A percentile compares a stretch with the other conserved stretches of the same genome.
Evolutionary conservation across 53 echinoderm and acorn worm genomes (phyloP).

Genomic region (Apostichopus leukothele): DNA sequence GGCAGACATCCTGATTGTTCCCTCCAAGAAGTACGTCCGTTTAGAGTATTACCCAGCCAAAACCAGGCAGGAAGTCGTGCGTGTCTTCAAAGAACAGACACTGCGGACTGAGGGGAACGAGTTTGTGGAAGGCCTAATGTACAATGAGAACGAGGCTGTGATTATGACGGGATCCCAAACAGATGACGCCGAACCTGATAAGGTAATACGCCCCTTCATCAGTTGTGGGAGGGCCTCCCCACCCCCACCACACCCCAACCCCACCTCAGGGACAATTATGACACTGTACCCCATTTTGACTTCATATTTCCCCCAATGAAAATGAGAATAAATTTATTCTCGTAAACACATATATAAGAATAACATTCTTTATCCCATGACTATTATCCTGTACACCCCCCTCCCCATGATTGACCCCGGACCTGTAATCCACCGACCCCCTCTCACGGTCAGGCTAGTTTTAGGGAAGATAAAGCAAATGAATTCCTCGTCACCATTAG

Average conservation of each 20-base stretch:
- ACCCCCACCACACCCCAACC: not conserved
- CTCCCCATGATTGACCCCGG: too few species aligned
- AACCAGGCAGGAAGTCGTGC: constrained; percentile 59
- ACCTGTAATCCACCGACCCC: too few species aligned
- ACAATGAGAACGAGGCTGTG: constrained; percentile 68
- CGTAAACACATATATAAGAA: too few species aligned
- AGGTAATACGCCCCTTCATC: constrained; percentile 48
- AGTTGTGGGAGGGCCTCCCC: not conserved
- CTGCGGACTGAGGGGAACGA: constrained; percentile 56
- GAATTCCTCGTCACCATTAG: too few species aligned
- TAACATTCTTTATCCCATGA: too few species aligned
- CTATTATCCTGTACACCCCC: too few species aligned
- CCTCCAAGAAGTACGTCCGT: constrained; percentile 81
- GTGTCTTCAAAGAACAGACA: constrained; percentile 58
- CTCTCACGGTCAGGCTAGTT: too few species aligned
- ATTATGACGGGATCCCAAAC: constrained; percentile 83
- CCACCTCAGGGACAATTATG: not conserved
- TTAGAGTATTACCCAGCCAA: constrained; percentile 77
- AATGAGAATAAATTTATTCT: too few species aligned
- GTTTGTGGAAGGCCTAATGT: constrained; percentile 80
- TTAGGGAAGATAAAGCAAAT: too few species aligned
- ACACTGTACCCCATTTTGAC: too few species aligned
- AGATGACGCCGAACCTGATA: constrained; percentile 64
- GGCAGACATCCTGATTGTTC: constrained; percentile 80
- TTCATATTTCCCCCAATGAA: too few species aligned